Evolutionary conservation across 2,888 invertebrate genomes (phyloP).

Genomic region (Aricia artaxerxes): DNA sequence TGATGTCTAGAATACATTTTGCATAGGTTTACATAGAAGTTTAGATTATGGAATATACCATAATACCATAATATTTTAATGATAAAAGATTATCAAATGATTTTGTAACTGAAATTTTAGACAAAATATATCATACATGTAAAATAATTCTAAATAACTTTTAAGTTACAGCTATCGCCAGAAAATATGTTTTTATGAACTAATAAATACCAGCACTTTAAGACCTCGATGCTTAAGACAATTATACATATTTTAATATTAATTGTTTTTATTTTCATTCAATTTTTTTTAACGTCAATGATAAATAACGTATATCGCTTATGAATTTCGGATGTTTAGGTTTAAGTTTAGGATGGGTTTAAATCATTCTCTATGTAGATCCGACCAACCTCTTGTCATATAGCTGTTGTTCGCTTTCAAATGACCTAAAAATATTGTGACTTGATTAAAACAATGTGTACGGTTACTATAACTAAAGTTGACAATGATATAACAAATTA

Average conservation of each 20-base stretch:
- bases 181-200: no score
- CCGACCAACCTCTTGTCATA: slow-evolving; percentile 68
- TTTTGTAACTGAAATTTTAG: no score
- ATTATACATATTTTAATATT: no score
- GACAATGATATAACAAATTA: neutral
- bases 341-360: neutral
- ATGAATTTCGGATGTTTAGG: neutral
- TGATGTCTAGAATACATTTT: neutral
- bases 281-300: neutral
- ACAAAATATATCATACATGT: no score
- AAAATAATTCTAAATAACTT: no score
- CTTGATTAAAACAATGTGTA: slow-evolving; percentile 30
- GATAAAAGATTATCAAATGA: no score
- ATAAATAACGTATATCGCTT: neutral
- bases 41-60: neutral
- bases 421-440: slow-evolving; percentile 46
- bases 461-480: neutral
- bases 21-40: neutral
- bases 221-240: no score
- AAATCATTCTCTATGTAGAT: slow-evolving; percentile 34
- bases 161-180: no score
- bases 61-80: no score
- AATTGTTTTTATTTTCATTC: no score
- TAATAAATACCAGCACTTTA: no score
- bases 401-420: slow-evolving; percentile 65